phyloP scores from a whole-genome alignment of 2,888 invertebrate genomes.

The Vandiemenella viatica region DNA sequence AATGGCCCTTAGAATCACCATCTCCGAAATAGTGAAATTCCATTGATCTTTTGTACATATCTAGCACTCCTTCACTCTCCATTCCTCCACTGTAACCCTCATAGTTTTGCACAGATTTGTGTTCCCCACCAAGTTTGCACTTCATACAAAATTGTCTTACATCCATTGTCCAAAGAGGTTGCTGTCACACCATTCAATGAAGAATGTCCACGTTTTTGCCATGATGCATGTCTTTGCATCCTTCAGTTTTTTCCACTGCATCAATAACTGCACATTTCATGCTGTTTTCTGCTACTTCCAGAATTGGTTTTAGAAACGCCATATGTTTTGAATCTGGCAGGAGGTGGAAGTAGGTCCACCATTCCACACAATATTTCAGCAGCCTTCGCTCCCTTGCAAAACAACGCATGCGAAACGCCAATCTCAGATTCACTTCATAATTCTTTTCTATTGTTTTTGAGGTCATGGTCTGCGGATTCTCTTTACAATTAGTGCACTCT shows the following conservation, averaged over 20 bases:
- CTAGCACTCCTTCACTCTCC: too few relatives aligned
- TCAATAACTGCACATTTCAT: too few relatives aligned
- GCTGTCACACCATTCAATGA: neutral
- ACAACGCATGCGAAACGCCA: neutral
- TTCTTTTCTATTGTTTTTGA: neutral
- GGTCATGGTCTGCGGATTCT: neutral
- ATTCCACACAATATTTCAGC: neutral
- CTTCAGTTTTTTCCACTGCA: too few relatives aligned
- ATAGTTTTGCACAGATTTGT: too few relatives aligned
- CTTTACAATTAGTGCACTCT: neutral
- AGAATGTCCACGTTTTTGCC: neutral
- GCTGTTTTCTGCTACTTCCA: too few relatives aligned
- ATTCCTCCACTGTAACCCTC: too few relatives aligned
- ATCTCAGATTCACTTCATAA: neutral
- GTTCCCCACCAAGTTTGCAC: slow-evolving; percentile 7
- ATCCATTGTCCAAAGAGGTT: neutral
- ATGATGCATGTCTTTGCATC: neutral
- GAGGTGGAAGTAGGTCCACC: neutral
- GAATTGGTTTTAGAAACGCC: neutral
- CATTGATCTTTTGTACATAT: too few relatives aligned
- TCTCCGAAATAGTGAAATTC: slow-evolving; percentile 11
- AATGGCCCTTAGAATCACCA: slow-evolving; percentile 10
- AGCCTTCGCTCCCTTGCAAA: neutral
- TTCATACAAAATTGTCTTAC: slow-evolving; percentile 3
- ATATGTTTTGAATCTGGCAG: neutral